Percentiles rank a stretch among this genome's conserved stretches.
phyloP scores from a whole-genome alignment of 2,888 invertebrate species.

The Drosophila anomelani region DNA sequence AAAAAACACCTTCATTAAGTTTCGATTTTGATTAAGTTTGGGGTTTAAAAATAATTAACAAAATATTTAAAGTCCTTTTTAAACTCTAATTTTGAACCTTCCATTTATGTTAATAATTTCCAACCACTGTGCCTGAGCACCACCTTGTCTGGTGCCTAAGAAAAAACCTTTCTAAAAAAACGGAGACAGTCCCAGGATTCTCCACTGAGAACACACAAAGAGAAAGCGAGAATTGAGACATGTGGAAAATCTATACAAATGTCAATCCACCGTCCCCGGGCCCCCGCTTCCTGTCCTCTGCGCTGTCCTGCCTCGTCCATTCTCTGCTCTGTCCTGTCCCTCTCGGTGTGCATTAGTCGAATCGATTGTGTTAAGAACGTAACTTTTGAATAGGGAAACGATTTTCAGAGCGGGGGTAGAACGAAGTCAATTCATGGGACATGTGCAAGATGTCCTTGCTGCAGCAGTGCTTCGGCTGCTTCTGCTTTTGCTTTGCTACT shows the following conservation, averaged over 20 bases:
- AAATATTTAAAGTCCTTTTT: background rate
- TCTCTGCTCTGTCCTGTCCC: background rate
- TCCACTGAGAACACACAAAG: conserved; percentile 9
- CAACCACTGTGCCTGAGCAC: conserved; percentile 1
- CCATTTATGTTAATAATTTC: too few relatives aligned
- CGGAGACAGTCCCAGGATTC: conserved; percentile 1
- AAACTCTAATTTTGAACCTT: background rate
- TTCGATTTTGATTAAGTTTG: background rate
- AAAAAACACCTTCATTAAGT: background rate
- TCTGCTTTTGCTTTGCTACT: background rate
- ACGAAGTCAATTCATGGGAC: conserved; percentile 33
- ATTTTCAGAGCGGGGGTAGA: background rate
- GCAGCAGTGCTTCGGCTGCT: conserved; percentile 2
- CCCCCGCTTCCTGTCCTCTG: conserved; percentile 9
- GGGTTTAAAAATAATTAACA: too few relatives aligned
- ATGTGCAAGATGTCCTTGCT: conserved; percentile 52
- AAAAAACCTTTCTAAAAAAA: conserved; percentile 19
- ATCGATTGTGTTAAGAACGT: conserved; percentile 76
- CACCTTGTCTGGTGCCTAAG: background rate
- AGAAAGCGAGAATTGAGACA: conserved; percentile 24
- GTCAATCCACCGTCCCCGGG: conserved; percentile 11
- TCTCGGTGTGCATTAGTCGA: conserved; percentile 49
- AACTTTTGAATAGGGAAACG: conserved; percentile 40
- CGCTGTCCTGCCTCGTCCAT: background rate
- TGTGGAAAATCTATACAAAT: conserved; percentile 67